These are phyloP conservation scores for Sericinus montela DNA, from an alignment of 2,888 invertebrate genomes.

Conservation along the genomic window DNA sequence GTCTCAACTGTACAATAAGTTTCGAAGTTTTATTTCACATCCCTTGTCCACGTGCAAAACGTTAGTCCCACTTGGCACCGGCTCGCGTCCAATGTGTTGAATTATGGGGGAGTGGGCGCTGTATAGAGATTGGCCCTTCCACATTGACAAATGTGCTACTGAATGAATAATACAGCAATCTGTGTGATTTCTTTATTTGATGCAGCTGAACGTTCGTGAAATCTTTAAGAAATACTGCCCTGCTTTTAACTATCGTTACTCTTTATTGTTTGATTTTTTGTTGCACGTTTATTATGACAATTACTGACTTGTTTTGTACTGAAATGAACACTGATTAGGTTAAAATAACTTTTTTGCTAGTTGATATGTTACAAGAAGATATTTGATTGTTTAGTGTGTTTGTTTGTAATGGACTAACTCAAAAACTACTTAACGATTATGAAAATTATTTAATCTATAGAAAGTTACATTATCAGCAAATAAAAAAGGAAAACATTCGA, in stretches of 20 bases:
- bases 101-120: conserved; percentile 31
- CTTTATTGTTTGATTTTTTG: too few species aligned
- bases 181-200: conserved; percentile 7
- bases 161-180: conserved; percentile 5
- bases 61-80: conserved; percentile 32
- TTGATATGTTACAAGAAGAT: too few species aligned
- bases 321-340: too few species aligned
- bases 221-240: not conserved
- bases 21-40: conserved; percentile 48
- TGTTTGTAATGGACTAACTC: too few species aligned
- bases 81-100: conserved; percentile 28
- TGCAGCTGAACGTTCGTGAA: not conserved
- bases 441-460: too few species aligned
- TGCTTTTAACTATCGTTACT: not conserved
- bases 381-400: too few species aligned
- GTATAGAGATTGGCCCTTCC: not conserved
- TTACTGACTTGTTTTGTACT: too few species aligned
- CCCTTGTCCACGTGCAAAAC: conserved; percentile 37
- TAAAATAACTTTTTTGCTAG: too few species aligned
- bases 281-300: too few species aligned
- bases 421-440: too few species aligned
- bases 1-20: conserved; percentile 44
- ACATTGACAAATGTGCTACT: conserved; percentile 3
- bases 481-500: too few species aligned
- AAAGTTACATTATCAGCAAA: too few species aligned